Conservation (phyloP, 2,113 vertebrate genomes). For the Coptodon rendalli region DNA sequence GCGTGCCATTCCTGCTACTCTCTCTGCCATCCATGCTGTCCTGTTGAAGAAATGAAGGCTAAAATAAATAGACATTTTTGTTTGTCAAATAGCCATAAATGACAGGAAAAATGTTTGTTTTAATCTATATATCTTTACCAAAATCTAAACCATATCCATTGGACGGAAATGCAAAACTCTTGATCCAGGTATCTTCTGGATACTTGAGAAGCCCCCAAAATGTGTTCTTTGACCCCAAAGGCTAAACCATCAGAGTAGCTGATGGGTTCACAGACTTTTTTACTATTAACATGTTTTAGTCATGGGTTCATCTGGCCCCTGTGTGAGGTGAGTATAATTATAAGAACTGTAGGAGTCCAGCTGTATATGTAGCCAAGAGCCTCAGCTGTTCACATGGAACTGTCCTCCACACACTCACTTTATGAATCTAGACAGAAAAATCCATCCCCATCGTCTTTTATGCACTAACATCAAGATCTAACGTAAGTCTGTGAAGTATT, state of each 20-base stretch:
- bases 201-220: neutral
- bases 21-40: neutral
- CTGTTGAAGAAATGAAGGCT: neutral
- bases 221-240: neutral
- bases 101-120: neutral
- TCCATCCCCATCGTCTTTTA: neutral
- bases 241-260: neutral
- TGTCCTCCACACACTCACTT: neutral
- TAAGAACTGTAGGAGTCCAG: neutral
- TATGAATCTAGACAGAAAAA: neutral
- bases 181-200: neutral
- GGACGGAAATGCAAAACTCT: neutral
- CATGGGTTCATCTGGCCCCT: neutral
- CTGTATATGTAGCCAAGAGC: neutral
- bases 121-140: neutral
- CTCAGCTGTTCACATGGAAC: slow-evolving; percentile 13
- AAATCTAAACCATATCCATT: neutral
- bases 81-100: neutral
- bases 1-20: neutral
- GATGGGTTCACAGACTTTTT: neutral
- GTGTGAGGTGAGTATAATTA: neutral
- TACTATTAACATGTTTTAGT: neutral
- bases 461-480: neutral
- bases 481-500: neutral
- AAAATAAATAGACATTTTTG: neutral